A percentile compares a stretch with the other conserved stretches of the same genome.
These are phyloP conservation scores for Hoplostethus atlanticus DNA, from an alignment of 2,797 vertebrate species.

Conservation along the genomic window DNA sequence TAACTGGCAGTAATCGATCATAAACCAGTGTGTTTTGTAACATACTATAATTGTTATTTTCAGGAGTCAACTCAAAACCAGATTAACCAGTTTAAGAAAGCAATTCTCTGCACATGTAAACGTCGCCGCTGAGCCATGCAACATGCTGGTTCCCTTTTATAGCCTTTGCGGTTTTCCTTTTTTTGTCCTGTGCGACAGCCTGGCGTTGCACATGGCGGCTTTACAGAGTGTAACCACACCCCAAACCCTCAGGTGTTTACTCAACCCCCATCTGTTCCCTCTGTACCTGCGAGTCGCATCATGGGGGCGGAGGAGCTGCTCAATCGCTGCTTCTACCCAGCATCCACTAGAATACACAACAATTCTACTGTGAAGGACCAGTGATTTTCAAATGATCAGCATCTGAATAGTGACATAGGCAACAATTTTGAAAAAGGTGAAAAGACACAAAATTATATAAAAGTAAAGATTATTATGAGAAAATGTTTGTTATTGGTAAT, in stretches of 20 bases:
- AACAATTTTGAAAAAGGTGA: background rate
- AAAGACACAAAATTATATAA: background rate
- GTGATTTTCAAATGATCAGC: background rate
- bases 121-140: background rate
- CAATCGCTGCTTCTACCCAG: background rate
- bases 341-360: background rate
- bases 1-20: too few species aligned
- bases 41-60: too few species aligned
- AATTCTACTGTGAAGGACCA: background rate
- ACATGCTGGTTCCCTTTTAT: background rate
- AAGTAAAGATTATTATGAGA: background rate
- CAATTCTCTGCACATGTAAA: background rate
- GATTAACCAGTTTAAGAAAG: background rate
- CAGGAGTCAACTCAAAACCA: background rate
- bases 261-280: conserved; percentile 71
- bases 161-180: background rate
- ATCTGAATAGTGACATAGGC: background rate
- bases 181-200: conserved; percentile 35
- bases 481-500: background rate
- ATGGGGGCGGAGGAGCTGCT: conserved; percentile 11
- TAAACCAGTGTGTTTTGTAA: too few species aligned
- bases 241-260: conserved; percentile 69
- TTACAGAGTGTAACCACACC: conserved; percentile 49
- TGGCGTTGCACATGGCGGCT: conserved; percentile 50
- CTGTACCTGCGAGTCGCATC: conserved; percentile 45